Evolutionary conservation across 2,113 vertebrate genomes (phyloP).

Genomic region (Hippopotamus amphibius): DNA sequence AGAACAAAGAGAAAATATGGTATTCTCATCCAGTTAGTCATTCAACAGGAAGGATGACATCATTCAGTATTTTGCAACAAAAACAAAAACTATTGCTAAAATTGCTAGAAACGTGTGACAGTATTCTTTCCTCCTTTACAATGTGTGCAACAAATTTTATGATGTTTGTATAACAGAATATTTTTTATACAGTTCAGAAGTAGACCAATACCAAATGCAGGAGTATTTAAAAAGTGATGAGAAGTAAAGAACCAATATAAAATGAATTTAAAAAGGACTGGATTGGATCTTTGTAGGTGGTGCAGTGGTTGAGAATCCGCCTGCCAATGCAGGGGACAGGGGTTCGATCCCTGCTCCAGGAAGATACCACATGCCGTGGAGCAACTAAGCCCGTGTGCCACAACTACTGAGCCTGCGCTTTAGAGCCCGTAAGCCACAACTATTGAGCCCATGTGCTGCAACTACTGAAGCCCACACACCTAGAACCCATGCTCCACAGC

Average conservation of each 20-base stretch:
- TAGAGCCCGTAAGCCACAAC: too few relatives aligned
- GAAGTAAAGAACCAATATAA: background rate
- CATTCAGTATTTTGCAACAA: conserved; percentile 27
- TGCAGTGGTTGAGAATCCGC: too few relatives aligned
- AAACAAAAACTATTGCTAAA: background rate
- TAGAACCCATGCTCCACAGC: too few relatives aligned
- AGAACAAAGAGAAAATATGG: background rate
- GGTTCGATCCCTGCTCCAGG: too few relatives aligned
- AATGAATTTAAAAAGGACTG: background rate
- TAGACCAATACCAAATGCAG: background rate
- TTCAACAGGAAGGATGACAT: background rate
- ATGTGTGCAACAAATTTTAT: background rate
- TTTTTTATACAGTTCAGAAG: background rate
- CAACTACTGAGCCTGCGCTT: too few relatives aligned
- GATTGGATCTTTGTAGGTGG: background rate
- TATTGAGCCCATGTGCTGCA: too few relatives aligned
- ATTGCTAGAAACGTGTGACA: background rate
- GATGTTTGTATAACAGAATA: background rate
- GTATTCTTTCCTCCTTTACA: background rate
- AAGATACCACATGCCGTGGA: too few relatives aligned
- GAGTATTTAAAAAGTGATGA: background rate
- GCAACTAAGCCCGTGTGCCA: too few relatives aligned
- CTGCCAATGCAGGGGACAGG: too few relatives aligned
- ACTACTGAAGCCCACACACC: too few relatives aligned
- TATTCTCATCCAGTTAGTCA: background rate